Evolutionary conservation across 2,797 vertebrate genomes (phyloP), one percentile per base, ranked within the genome.

Genomic region (Nyctalus aviator): DNA sequence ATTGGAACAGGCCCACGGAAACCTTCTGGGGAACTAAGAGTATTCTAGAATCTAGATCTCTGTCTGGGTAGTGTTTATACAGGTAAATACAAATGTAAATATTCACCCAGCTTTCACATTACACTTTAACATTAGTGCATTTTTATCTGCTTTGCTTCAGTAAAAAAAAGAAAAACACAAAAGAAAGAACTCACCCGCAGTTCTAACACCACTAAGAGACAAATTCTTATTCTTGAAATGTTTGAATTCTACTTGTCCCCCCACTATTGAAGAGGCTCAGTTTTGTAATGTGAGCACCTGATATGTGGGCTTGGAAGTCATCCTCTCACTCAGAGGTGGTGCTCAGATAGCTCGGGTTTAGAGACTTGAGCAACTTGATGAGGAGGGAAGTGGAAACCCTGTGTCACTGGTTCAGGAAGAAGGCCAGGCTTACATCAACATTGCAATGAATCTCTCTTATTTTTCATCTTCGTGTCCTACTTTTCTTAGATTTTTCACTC

Each of bases 351-450:
- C n/a, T 68, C 1, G 4, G n/a, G 27, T 62, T 27, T 90, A 44
- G 90, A 64, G 17, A 32, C 57, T 95, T 95, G 92, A 93, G 93
- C 81, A 97, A 93, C 15, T 18, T 37, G 59, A 9, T 83, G 57
- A 72, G 27, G 83, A 73, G 75, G 85, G 95, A 97, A 97, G 88
- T 72, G 11, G 83, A 88, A 95, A 88, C 55, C 50, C 46, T 84
- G 86, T 79, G 81, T 95, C 92, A 95, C 78, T 59, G 55, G 89
- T 71, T 71, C 90, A 95, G 97, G 94, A 97, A 96, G 91, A 88
- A 27, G 66, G 32, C 41, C 15, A 37, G 78, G 92, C 57, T 96
- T 79, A 85, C 46, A 73, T 78, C 48, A 77, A 7, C 32, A 72
- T 93, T 88, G 95, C 81, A 83, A 41, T 75, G 55, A 86, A 68